These are phyloP conservation scores for Toxostoma redivivum DNA, from an alignment of 2,113 vertebrate genomes.

Conservation along the genomic window DNA sequence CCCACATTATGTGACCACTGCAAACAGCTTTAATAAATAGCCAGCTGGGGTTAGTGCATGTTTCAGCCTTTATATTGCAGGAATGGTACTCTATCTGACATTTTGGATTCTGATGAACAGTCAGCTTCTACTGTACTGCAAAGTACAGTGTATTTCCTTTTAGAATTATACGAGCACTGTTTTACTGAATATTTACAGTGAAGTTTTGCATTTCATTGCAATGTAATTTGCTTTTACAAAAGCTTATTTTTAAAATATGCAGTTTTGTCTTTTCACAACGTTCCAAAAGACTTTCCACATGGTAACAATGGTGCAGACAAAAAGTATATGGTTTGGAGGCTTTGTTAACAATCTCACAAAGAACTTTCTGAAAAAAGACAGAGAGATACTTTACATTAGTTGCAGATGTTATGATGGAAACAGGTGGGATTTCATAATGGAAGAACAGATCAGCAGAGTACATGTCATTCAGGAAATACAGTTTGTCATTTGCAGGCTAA, in stretches of 20 bases:
- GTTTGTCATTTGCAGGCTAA: neutral
- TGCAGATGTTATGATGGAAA: neutral
- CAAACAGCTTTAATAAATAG: neutral
- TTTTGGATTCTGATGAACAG: neutral
- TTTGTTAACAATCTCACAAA: neutral
- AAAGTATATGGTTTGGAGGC: neutral
- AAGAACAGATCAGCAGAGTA: neutral
- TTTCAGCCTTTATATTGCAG: neutral
- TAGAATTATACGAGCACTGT: neutral
- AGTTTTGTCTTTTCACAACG: neutral
- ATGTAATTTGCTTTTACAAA: neutral
- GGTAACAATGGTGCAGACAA: neutral
- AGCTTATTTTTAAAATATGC: neutral
- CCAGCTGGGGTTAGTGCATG: neutral
- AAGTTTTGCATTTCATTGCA: neutral
- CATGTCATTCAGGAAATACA: neutral
- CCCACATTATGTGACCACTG: neutral
- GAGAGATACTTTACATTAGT: neutral
- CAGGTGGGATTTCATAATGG: neutral
- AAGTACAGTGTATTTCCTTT: neutral
- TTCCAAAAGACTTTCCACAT: neutral
- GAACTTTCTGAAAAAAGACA: neutral
- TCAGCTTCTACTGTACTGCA: neutral
- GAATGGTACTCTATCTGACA: neutral
- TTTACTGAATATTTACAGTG: neutral